These are phyloP conservation scores for Epirrhoe alternata DNA, from an alignment of 2,888 invertebrate genomes.

Conservation along the genomic window DNA sequence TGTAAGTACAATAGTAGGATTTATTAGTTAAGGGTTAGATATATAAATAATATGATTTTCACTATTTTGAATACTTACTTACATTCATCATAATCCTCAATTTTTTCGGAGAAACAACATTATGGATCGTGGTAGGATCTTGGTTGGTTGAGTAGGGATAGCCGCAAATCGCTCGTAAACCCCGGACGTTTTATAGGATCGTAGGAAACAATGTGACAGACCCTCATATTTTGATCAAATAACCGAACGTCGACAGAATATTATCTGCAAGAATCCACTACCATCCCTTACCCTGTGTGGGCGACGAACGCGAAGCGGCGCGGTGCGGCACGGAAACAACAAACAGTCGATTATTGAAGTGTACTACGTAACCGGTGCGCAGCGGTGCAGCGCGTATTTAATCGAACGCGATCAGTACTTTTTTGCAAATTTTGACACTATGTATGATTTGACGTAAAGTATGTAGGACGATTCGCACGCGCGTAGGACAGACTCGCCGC, in stretches of 20 bases:
- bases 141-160: slow-evolving; percentile 37
- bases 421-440: too few species aligned
- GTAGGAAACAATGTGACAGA: slow-evolving; percentile 38
- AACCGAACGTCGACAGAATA: slow-evolving; percentile 32
- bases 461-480: too few species aligned
- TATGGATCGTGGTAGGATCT: not conserved
- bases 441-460: too few species aligned
- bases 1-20: too few species aligned
- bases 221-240: slow-evolving; percentile 41
- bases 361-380: too few species aligned
- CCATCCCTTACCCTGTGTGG: not conserved
- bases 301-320: too few species aligned
- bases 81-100: not conserved
- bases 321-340: too few species aligned
- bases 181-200: slow-evolving; percentile 37
- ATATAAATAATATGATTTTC: not conserved
- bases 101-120: not conserved
- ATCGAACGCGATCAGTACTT: too few species aligned
- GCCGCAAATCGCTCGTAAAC: slow-evolving; percentile 43
- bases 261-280: slow-evolving; percentile 13
- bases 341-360: too few species aligned
- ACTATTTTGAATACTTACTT: not conserved
- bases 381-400: too few species aligned
- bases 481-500: too few species aligned
- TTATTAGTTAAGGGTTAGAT: too few species aligned